Percentiles rank a stretch among this genome's conserved stretches.
These are phyloP conservation scores for Brachystomella parvula DNA, from an alignment of 1,140 invertebrate species.

Conservation along the genomic window DNA sequence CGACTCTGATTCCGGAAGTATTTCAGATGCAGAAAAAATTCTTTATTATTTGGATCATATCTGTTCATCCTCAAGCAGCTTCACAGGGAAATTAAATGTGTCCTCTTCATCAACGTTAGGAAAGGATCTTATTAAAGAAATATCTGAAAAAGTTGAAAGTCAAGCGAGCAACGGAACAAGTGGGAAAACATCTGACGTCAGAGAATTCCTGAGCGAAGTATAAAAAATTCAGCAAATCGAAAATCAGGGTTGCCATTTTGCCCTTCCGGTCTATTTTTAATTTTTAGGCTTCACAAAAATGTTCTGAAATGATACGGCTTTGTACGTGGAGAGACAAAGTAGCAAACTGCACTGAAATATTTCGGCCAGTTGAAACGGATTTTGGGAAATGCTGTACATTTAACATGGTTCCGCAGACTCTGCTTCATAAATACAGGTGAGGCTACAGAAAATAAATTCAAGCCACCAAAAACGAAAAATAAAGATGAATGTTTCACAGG, in stretches of 20 bases:
- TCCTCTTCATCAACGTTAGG: constrained; percentile 8
- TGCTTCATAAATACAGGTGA: constrained; percentile 23
- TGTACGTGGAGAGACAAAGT: constrained; percentile 32
- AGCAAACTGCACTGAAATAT: constrained; percentile 55
- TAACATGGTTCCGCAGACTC: constrained; percentile 48
- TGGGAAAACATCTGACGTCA: constrained; percentile 12
- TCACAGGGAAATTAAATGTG: constrained; percentile 31
- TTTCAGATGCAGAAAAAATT: constrained; percentile 6
- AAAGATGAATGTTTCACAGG: no score
- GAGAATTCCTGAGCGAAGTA: constrained; percentile 1
- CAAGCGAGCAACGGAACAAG: not conserved
- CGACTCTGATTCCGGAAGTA: not conserved
- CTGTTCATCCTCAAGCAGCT: constrained; percentile 29
- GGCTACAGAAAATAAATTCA: not conserved
- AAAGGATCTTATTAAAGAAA: not conserved
- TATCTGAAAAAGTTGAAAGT: not conserved
- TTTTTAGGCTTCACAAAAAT: constrained; percentile 30
- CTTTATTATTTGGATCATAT: constrained; percentile 34
- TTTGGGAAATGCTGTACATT: constrained; percentile 75
- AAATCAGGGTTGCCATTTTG: no score
- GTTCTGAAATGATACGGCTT: constrained; percentile 29
- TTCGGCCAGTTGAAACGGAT: constrained; percentile 68
- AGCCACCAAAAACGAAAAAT: no score
- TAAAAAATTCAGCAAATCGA: no score
- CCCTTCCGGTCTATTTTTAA: not conserved